Percentiles rank a stretch among this genome's conserved stretches.
These are phyloP conservation scores for Exephanes ischioxanthus DNA, from an alignment of 2,888 invertebrate species.

Conservation along the genomic window DNA sequence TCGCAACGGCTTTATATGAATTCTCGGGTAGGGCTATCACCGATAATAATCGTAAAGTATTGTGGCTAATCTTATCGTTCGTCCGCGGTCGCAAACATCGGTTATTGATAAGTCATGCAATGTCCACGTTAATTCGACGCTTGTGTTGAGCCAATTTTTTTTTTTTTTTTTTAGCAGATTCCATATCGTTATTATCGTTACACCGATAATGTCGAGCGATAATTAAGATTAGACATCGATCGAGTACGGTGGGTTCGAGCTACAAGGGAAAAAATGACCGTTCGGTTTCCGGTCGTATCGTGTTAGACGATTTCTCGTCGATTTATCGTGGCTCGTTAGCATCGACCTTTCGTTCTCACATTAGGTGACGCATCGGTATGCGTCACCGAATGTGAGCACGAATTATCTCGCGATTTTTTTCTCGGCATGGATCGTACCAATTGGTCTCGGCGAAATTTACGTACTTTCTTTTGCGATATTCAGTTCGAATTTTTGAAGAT, in stretches of 20 bases:
- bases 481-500: background rate
- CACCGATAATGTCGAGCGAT: background rate
- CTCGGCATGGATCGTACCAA: background rate
- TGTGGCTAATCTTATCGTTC: constrained; percentile 40
- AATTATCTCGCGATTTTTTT: background rate
- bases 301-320: background rate
- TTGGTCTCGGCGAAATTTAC: background rate
- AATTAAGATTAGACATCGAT: constrained; percentile 18
- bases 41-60: constrained; percentile 11
- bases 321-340: background rate
- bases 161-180: background rate
- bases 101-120: constrained; percentile 15
- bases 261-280: background rate
- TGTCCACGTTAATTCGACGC: background rate
- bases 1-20: constrained; percentile 26
- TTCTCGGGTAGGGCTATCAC: constrained; percentile 21
- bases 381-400: background rate
- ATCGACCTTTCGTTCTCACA: background rate
- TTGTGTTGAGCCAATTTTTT: background rate
- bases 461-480: background rate
- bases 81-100: constrained; percentile 1
- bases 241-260: background rate
- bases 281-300: background rate
- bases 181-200: constrained; percentile 1
- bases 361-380: background rate